Percentiles rank a stretch among this genome's conserved stretches.
These are phyloP conservation scores for Himantopus leucocephalus DNA, from an alignment of 2,113 vertebrate genomes.

Conservation along the genomic window DNA sequence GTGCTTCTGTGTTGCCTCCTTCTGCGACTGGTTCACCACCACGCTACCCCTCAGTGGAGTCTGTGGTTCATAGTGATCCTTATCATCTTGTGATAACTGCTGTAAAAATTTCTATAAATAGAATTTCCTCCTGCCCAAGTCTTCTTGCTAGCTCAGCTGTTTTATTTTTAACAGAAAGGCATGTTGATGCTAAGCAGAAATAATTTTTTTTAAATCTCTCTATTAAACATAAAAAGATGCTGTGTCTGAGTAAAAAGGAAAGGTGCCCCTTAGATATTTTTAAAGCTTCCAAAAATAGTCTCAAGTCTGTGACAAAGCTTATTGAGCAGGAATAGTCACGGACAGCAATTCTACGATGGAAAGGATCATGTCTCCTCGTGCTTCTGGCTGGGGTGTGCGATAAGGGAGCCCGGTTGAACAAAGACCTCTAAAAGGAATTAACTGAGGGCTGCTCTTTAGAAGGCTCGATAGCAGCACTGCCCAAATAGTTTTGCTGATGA, in stretches of 20 bases:
- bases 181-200: constrained; percentile 57
- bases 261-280: constrained; percentile 66
- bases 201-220: not conserved
- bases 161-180: constrained; percentile 65
- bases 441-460: not conserved
- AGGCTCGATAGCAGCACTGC: not conserved
- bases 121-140: constrained; percentile 36
- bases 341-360: not conserved
- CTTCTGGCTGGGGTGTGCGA: not conserved
- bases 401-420: not conserved
- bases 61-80: not conserved
- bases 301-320: constrained; percentile 37
- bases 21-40: not conserved
- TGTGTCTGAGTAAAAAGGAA: constrained; percentile 42
- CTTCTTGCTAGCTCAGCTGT: constrained; percentile 50
- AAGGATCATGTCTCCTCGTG: not conserved
- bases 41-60: not conserved
- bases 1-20: not conserved
- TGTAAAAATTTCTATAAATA: constrained; percentile 64
- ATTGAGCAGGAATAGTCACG: not conserved
- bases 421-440: constrained; percentile 18
- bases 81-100: constrained; percentile 4
- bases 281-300: constrained; percentile 58
- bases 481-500: not conserved
- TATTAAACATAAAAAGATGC: constrained; percentile 65